Evolutionary conservation across 2,113 vertebrate genomes (phyloP).

Genomic region (Puntigrus tetrazona): DNA sequence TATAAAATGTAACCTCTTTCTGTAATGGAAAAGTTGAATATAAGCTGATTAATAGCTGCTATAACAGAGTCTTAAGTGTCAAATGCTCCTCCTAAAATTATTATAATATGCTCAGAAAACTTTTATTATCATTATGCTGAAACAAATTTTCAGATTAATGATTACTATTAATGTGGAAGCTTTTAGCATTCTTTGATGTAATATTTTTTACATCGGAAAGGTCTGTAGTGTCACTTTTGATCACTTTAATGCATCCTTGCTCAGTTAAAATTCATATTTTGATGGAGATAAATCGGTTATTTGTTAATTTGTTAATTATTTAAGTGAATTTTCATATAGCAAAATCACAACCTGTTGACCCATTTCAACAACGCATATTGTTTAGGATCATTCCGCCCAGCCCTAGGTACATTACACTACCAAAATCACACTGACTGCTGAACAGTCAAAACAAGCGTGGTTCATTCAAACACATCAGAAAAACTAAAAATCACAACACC

Average conservation of each 20-base stretch:
- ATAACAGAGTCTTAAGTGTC: no score
- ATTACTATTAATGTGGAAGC: background rate
- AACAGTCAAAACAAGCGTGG: conserved; percentile 2
- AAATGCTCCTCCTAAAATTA: no score
- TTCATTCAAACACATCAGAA: conserved; percentile 10
- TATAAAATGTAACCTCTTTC: background rate
- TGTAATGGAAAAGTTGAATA: background rate
- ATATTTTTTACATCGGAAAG: no score
- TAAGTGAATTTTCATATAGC: no score
- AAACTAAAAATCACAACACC: conserved; percentile 21
- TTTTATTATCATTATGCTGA: no score
- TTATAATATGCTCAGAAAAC: no score
- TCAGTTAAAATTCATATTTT: background rate
- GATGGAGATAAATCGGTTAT: background rate
- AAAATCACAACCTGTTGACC: background rate
- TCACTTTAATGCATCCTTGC: background rate
- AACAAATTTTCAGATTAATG: no score
- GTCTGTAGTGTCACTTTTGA: background rate
- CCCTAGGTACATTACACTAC: background rate
- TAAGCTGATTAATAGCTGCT: no score
- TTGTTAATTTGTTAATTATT: background rate
- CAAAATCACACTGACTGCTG: conserved; percentile 25
- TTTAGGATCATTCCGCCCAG: background rate
- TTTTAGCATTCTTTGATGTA: background rate
- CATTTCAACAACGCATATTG: background rate